These are phyloP conservation scores for Pristionchus fissidentatus DNA, from an alignment of 2,888 invertebrate species.

Conservation along the genomic window DNA sequence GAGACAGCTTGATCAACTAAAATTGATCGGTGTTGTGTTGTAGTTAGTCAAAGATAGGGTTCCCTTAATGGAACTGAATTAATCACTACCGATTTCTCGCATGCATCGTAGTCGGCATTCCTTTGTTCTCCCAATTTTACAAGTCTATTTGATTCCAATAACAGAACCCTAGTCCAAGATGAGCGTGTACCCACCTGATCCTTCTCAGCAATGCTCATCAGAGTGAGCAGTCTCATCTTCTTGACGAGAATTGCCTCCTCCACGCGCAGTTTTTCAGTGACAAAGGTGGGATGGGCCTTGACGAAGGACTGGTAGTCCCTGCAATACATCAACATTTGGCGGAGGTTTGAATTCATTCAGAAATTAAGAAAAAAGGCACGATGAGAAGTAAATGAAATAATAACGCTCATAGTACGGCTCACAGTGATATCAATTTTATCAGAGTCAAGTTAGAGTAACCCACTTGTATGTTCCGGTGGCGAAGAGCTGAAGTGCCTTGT, in stretches of 20 bases:
- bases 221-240: slow-evolving; percentile 95
- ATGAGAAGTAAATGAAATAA: neutral
- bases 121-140: too few relatives aligned
- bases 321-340: neutral
- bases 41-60: neutral
- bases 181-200: slow-evolving; percentile 78
- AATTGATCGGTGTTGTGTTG: too few relatives aligned
- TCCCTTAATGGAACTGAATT: neutral
- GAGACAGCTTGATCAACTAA: slow-evolving; percentile 90
- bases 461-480: slow-evolving; percentile 63
- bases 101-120: too few relatives aligned
- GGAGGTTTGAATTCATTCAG: neutral
- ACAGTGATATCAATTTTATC: neutral
- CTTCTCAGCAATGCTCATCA: slow-evolving; percentile 96
- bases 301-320: slow-evolving; percentile 87
- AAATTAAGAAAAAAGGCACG: neutral
- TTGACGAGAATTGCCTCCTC: slow-evolving; percentile 76
- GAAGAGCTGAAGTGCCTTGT: slow-evolving; percentile 68
- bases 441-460: neutral
- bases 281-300: slow-evolving; percentile 77
- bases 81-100: too few relatives aligned
- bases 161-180: neutral
- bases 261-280: slow-evolving; percentile 58
- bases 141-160: too few relatives aligned
- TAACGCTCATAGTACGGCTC: neutral